These are phyloP conservation scores for Cotesia vestalis DNA, from an alignment of 1,140 invertebrate genomes.

Conservation along the genomic window DNA sequence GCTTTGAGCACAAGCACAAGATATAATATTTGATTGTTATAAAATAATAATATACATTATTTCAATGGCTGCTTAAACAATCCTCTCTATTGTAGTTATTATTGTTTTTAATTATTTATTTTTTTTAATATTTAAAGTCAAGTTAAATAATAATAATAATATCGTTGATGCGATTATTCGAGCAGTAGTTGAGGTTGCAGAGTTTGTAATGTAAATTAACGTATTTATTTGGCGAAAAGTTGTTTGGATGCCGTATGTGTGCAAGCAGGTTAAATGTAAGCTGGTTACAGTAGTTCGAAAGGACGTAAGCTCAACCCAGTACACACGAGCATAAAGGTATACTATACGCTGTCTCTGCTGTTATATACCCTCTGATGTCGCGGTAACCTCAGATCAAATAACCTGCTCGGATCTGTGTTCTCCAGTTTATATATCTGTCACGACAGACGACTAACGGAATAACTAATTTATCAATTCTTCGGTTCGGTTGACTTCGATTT, in stretches of 20 bases:
- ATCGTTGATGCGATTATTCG: too few species aligned
- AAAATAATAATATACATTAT: slow-evolving; percentile 7
- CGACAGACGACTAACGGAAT: slow-evolving; percentile 62
- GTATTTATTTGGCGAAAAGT: too few species aligned
- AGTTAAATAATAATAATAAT: too few species aligned
- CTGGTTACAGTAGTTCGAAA: not conserved
- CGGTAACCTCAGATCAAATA: slow-evolving; percentile 60
- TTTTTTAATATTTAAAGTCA: too few species aligned
- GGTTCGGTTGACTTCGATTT: slow-evolving; percentile 63
- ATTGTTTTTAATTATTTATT: too few species aligned
- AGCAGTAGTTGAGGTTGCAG: too few species aligned
- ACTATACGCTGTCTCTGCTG: not conserved
- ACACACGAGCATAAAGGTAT: not conserved
- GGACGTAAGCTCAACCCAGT: not conserved
- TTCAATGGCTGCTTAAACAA: too few species aligned
- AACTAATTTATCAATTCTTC: slow-evolving; percentile 68
- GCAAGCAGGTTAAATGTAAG: slow-evolving; percentile 6
- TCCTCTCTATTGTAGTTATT: too few species aligned
- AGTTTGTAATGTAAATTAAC: too few species aligned
- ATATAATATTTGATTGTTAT: slow-evolving; percentile 12
- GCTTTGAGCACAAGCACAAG: not conserved
- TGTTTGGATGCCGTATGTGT: slow-evolving; percentile 15
- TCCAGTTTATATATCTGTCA: slow-evolving; percentile 30
- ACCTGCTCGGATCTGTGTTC: slow-evolving; percentile 24
- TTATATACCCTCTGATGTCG: slow-evolving; percentile 33